Evolutionary conservation across 2,797 vertebrate genomes (phyloP), one percentile per base, ranked within the genome.

Genomic region (Gastrophryne carolinensis): DNA sequence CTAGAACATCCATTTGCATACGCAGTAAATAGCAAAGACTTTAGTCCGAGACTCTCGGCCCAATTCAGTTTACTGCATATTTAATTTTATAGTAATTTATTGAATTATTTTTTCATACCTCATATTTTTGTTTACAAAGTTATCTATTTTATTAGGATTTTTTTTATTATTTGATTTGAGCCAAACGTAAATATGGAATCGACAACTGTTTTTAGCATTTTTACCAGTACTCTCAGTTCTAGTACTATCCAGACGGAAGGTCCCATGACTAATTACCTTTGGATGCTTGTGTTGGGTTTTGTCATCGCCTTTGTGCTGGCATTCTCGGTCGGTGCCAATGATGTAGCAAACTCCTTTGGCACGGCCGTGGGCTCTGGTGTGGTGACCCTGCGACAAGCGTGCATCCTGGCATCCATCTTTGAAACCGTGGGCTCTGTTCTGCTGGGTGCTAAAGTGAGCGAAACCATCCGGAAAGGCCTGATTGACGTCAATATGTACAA

Each of bases 311-410:
- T 99, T 72, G 27, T 99, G 62, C 81, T 99, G 75, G 98, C 98
- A 30, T 99, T 99, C 86, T 99, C 98, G 0, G 98, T 99, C 1
- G 98, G 98, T 0, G 98, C 98, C 83, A 99, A 99, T 63, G 98
- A 99, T 3, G 98, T 99, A 6, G 98, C 98, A 30, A 99, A 99
- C 86, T 99, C 98, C 0, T 99, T 99, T 12, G 98, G 98, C 70
- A 99, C 97, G 0, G 98, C 98, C 0, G 98, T 99, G 60, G 98
- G 98, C 77, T 99, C 98, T 0, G 97, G 97, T 0, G 97, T 98
- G 35, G 96, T 99, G 82, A 98, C 96, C 37, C 89, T 99, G 61
- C 91, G 92, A 17, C 95, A 96, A 68, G 98, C 98, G 1, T 99
- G 98, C 72, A 69, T 99, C 79, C 82, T 99, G 53, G 98, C 98